Conservation (phyloP, 2,888 invertebrate species). For the Neoitamus cyanurus region DNA sequence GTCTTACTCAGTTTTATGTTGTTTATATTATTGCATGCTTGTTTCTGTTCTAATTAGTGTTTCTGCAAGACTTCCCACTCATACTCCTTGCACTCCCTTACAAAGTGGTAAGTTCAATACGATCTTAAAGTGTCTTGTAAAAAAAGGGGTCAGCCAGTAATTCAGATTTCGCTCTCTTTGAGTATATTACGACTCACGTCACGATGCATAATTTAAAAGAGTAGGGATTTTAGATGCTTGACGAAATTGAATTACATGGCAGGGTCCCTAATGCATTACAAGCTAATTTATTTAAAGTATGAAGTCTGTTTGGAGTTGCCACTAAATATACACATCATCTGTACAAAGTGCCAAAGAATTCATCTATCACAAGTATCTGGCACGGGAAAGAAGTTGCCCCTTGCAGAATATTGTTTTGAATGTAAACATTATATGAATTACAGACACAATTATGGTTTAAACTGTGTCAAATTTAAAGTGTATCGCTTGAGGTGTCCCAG, state of each 20-base stretch:
- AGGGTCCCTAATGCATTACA: too few species aligned
- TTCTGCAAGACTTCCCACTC: conserved; percentile 30
- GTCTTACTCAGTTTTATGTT: conserved; percentile 8
- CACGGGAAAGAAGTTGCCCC: not conserved
- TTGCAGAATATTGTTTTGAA: not conserved
- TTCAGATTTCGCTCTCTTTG: not conserved
- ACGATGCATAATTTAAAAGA: too few species aligned
- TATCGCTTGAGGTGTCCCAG: too few species aligned
- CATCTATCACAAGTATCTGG: not conserved
- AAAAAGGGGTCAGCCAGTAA: too few species aligned
- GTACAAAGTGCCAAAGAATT: not conserved
- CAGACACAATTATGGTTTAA: too few species aligned
- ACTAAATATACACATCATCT: not conserved
- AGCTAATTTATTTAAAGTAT: not conserved
- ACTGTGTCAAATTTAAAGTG: too few species aligned
- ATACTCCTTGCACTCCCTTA: conserved; percentile 20
- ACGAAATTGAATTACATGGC: too few species aligned
- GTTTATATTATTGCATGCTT: conserved; percentile 34
- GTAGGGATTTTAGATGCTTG: too few species aligned
- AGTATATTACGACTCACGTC: too few species aligned
- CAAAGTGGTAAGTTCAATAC: not conserved
- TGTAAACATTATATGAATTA: not conserved
- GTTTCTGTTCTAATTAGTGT: conserved; percentile 40
- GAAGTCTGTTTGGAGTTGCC: not conserved
- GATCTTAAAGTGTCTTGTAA: not conserved